phyloP scores from a whole-genome alignment of 2,797 vertebrate genomes.

The Sebastes nivosus region DNA sequence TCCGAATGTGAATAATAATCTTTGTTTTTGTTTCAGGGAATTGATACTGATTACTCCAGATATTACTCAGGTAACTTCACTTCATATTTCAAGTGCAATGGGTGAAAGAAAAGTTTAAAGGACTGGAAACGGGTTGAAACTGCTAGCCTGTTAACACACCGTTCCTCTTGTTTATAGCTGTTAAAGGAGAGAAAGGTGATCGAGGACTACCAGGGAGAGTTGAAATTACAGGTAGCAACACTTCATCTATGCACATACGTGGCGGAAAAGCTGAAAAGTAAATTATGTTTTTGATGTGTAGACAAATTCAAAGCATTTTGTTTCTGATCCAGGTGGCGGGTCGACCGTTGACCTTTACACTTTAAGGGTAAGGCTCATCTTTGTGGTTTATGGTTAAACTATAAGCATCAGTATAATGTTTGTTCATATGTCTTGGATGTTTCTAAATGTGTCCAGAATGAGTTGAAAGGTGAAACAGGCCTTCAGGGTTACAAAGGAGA shows the following conservation, averaged over 20 bases:
- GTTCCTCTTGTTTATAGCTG: slow-evolving; percentile 28
- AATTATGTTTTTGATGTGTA: neutral
- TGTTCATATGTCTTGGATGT: neutral
- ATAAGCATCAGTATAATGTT: neutral
- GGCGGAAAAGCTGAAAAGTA: neutral
- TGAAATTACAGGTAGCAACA: slow-evolving; percentile 83
- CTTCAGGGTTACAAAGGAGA: slow-evolving; percentile 85
- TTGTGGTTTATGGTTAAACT: neutral
- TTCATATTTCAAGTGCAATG: neutral
- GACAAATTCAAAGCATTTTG: neutral
- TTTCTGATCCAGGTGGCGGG: slow-evolving; percentile 59
- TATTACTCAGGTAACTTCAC: slow-evolving; percentile 58
- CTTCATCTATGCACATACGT: neutral
- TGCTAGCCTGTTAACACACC: neutral
- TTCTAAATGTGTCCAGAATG: slow-evolving; percentile 57
- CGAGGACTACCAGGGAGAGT: slow-evolving; percentile 77
- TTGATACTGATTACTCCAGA: slow-evolving; percentile 45
- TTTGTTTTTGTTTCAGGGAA: slow-evolving; percentile 55
- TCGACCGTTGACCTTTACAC: slow-evolving; percentile 67
- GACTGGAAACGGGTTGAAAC: neutral
- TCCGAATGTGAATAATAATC: neutral
- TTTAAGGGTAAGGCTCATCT: slow-evolving; percentile 62
- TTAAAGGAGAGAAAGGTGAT: slow-evolving; percentile 92
- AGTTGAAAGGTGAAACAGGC: slow-evolving; percentile 86
- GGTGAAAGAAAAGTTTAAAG: neutral